These are phyloP conservation scores for Pachypanchax playfairii DNA, from an alignment of 2,113 vertebrate genomes.

Conservation along the genomic window DNA sequence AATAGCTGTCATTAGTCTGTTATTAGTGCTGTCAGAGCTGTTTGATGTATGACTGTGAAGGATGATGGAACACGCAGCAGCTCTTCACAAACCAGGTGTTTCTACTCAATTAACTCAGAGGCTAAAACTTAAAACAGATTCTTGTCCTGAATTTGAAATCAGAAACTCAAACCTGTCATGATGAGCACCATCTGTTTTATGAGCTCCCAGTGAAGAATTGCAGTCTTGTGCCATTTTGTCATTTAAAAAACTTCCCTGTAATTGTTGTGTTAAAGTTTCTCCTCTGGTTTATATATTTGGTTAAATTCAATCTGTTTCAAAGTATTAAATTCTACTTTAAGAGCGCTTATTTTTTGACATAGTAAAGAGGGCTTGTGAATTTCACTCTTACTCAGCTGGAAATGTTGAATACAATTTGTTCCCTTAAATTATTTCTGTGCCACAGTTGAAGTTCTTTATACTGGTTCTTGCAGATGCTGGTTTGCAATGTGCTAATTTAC, in stretches of 20 bases:
- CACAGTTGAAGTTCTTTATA: too few relatives aligned
- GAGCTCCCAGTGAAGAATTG: background rate
- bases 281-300: too few relatives aligned
- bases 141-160: background rate
- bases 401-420: background rate
- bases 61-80: constrained; percentile 28
- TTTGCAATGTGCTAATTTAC: too few relatives aligned
- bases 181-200: constrained; percentile 12
- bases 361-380: background rate
- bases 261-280: background rate
- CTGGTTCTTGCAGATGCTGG: too few relatives aligned
- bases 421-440: background rate
- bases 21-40: constrained; percentile 51
- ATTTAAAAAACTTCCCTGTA: background rate
- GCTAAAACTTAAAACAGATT: background rate
- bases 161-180: constrained; percentile 10
- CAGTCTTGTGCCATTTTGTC: background rate
- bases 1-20: constrained; percentile 53
- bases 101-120: background rate
- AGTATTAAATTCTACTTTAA: background rate
- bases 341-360: too few relatives aligned
- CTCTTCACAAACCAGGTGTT: constrained; percentile 29
- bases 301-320: background rate
- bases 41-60: constrained; percentile 47
- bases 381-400: background rate